Percentiles rank a stretch among this genome's conserved stretches.
Evolutionary conservation across 2,888 invertebrate species (phyloP).

Genomic region (Zootermopsis nevadensis): DNA sequence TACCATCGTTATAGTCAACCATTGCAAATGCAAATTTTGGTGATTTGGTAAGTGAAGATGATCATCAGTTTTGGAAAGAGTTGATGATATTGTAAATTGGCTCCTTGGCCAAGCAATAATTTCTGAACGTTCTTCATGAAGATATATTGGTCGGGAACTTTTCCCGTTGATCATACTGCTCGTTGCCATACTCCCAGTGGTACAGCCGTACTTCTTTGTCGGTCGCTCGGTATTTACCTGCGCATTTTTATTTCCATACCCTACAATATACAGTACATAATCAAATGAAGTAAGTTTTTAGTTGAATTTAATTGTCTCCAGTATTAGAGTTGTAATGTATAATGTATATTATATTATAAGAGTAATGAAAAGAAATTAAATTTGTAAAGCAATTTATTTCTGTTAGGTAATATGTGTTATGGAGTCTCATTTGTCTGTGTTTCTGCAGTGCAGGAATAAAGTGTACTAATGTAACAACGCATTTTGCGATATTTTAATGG

Average conservation of each 20-base stretch:
- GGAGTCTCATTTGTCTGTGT: background rate
- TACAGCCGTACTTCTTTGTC: background rate
- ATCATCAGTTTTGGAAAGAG: background rate
- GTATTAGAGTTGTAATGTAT: conserved; percentile 34
- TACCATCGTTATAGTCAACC: background rate
- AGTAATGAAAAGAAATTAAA: background rate
- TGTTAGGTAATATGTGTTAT: background rate
- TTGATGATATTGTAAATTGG: background rate
- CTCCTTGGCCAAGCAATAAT: too few relatives aligned
- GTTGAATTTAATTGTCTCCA: conserved; percentile 7
- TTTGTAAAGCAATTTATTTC: conserved; percentile 22
- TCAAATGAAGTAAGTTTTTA: conserved; percentile 36
- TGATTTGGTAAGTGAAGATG: background rate
- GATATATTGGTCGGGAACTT: background rate
- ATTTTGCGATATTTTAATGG: background rate
- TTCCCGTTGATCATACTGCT: conserved; percentile 8
- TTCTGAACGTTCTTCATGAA: background rate
- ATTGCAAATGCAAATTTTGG: background rate
- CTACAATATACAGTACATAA: conserved; percentile 28
- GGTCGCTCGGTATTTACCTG: background rate
- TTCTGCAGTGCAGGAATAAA: conserved; percentile 34
- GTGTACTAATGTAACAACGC: background rate
- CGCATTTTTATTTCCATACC: background rate
- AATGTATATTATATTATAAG: conserved; percentile 14
- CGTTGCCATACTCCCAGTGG: background rate